Evolutionary conservation across 1,140 invertebrate species (phyloP), one percentile per base, ranked within the genome.

Genomic region (Drosophila murphyi): DNA sequence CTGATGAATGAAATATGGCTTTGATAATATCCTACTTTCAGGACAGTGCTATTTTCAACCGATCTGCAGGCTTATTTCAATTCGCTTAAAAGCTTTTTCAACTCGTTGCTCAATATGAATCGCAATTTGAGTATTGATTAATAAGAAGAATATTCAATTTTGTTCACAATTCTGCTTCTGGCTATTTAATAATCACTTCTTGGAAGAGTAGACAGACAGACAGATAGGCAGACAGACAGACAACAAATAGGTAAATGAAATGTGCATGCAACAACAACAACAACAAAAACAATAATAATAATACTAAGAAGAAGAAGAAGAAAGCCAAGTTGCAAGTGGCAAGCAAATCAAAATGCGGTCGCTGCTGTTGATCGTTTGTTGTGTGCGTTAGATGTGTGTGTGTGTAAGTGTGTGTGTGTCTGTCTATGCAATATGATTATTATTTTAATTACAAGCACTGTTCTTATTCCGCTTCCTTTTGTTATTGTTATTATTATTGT

Each of bases 321-420:
- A 43, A n/a, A 43, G 39, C 39, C 39, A 43, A 43, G 39, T 41
- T 41, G 8, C 39, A 34, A 34, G 34, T 35, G 20, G 12, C 31
- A 55, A 37, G n/a, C 32, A 61, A 54, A 74, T 37, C 60, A 50
- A 75, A 75, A 71, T 75, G 59, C 65, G 52, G 60, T 45, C 68
- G 51, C 32, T 48, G 41, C 28, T 43, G 39, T 43, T 45, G 60
- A 43, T 71, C 63, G 29, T 48, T 67, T 10, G 12, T 43, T 43
- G 39, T 43, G n/a, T 43, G 39, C 39, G 32, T 43, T 45, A 32
- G 5, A 31, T 2, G 45, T 3, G 8, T n/a, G 2, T 43, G 3
- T 41, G 10, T 41, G 5, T 34, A n/a, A n/a, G 39, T 41, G 2
- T 41, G 39, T 43, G 39, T 43, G 39, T 1, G 3, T 43, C 20